Percentiles rank a stretch among this genome's conserved stretches.
Evolutionary conservation across 1,140 invertebrate species (phyloP).

Genomic region (Paraescarpia echinospica): DNA sequence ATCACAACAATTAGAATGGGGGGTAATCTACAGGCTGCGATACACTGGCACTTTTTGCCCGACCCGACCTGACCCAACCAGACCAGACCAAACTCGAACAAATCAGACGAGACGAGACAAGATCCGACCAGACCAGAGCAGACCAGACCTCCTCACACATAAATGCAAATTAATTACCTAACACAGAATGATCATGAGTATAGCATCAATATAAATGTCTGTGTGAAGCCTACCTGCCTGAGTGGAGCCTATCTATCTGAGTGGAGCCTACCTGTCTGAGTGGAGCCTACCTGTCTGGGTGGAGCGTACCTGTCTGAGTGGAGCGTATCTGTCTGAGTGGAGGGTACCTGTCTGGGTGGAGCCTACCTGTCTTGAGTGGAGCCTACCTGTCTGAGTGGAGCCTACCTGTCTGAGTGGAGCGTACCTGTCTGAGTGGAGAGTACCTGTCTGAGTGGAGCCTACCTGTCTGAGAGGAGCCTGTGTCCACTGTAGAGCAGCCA

Average conservation of each 20-base stretch:
- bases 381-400: not conserved
- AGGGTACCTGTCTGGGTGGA: not conserved
- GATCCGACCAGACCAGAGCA: too few species aligned
- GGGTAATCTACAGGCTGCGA: too few species aligned
- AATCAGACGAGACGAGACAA: too few species aligned
- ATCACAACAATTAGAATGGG: not conserved
- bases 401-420: not conserved
- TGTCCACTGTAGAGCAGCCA: slow-evolving; percentile 21
- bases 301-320: not conserved
- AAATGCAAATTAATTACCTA: too few species aligned
- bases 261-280: not conserved
- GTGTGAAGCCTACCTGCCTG: too few species aligned
- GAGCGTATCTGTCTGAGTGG: not conserved
- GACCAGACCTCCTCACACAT: too few species aligned
- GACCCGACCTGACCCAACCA: too few species aligned
- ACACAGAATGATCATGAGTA: too few species aligned
- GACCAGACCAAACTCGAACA: too few species aligned
- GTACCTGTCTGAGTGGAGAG: not conserved
- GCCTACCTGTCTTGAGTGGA: not conserved
- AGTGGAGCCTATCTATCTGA: not conserved
- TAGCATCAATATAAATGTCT: too few species aligned
- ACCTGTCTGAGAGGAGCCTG: slow-evolving; percentile 23
- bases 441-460: not conserved
- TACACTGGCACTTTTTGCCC: too few species aligned
- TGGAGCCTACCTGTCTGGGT: not conserved